Conservation (phyloP, 2,888 invertebrate species). For the Acleris emargana region DNA sequence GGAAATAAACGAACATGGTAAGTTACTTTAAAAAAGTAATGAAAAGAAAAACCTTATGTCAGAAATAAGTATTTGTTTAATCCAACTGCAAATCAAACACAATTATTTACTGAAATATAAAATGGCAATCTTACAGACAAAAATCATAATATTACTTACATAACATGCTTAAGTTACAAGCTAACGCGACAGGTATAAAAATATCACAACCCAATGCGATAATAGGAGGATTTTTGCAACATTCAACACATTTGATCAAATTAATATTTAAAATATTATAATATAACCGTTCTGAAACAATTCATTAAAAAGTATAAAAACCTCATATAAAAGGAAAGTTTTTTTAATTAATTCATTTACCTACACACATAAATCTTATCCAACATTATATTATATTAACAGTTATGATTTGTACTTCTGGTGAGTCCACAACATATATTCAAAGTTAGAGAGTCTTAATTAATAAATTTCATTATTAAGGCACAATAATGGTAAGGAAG, state of each 20-base stretch:
- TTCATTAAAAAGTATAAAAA: conserved; percentile 3
- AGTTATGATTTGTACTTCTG: conserved; percentile 69
- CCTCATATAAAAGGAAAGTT: not conserved
- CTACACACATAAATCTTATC: not conserved
- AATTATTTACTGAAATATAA: conserved; percentile 26
- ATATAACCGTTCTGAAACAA: conserved; percentile 3
- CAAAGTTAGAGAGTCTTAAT: conserved; percentile 8
- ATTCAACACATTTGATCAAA: conserved; percentile 14
- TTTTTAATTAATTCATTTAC: not conserved
- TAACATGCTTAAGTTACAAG: conserved; percentile 3
- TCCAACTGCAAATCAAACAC: conserved; percentile 48
- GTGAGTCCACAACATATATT: conserved; percentile 51
- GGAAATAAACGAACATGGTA: no score
- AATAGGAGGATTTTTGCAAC: conserved; percentile 30
- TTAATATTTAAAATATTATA: not conserved
- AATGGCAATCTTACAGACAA: conserved; percentile 40
- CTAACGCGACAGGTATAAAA: conserved; percentile 20
- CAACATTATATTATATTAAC: conserved; percentile 6
- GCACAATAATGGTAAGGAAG: not conserved
- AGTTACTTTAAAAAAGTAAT: not conserved
- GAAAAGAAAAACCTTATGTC: not conserved
- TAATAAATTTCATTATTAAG: not conserved
- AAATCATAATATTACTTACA: conserved; percentile 6
- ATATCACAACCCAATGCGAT: conserved; percentile 58
- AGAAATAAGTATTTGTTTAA: conserved; percentile 46